Evolutionary conservation across 2,797 vertebrate genomes (phyloP), one percentile per base, ranked within the genome.

Genomic region (Malacoctenus gilli): DNA sequence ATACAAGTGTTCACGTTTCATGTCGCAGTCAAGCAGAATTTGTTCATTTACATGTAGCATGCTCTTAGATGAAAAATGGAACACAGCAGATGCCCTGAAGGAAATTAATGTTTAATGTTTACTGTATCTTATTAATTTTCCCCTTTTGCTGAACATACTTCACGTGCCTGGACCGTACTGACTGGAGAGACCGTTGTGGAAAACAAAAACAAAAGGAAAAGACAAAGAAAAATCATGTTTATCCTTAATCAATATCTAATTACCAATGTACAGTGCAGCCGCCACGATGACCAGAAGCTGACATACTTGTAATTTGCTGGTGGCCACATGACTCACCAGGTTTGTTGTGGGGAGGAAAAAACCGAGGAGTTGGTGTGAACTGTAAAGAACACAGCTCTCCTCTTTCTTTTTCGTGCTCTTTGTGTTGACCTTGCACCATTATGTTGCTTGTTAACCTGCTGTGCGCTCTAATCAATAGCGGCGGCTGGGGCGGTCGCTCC

Each of bases 61-160:
- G 59, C 64, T 59, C 68, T 81, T 56, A 78, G 79, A 87, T 87
- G 74, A 84, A 85, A 83, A 81, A 81, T 80, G 59, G 52, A 84
- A 78, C 64, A 72, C 51, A 72, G 55, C 75, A 69, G 65, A 53
- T 72, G 72, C 75, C 85, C 77, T 63, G 2, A 58, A 85, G 85
- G 73, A 75, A 73, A 79, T 87, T 8, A 82, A 85, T 82, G 74
- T 82, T 82, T 86, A 79, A 85, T 85, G 53, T 86, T 68, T 72
- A 83, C 76, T 77, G 81, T 82, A 71, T 80, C 74, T 77, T 80
- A 80, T 86, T 83, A 65, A 80, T 67, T 59, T 56, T 37, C 44
- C 7, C 21, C 50, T 75, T 84, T 77, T 62, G 66, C 67, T 61
- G 69, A 79, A 71, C 65, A 75, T 49, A 73, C 71, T 74, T 58